Conservation (phyloP, 2,888 invertebrate species). For the Tachystola acroxantha region DNA sequence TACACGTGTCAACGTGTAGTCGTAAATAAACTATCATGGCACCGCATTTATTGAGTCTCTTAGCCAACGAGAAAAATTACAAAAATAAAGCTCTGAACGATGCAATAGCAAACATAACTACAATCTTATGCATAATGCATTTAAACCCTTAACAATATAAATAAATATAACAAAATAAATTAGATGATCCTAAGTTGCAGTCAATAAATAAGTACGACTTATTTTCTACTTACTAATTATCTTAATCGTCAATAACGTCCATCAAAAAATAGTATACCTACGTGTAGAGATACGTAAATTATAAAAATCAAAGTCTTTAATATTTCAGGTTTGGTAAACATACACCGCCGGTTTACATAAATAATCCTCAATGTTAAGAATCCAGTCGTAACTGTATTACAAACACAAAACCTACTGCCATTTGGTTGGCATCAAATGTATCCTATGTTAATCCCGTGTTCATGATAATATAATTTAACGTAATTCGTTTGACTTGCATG, state of each 20-base stretch:
- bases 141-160: neutral
- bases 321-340: too few relatives aligned
- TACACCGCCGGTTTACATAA: too few relatives aligned
- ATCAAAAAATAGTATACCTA: conserved; percentile 1
- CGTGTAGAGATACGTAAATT: neutral
- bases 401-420: too few relatives aligned
- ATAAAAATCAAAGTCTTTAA: neutral
- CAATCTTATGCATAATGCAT: neutral
- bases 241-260: neutral
- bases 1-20: neutral
- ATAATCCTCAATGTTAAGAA: too few relatives aligned
- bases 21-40: neutral
- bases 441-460: too few relatives aligned
- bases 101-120: neutral
- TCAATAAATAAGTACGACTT: neutral
- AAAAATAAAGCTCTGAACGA: neutral
- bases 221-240: neutral
- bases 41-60: too few relatives aligned
- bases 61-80: neutral
- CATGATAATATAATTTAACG: too few relatives aligned
- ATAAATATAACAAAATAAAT: conserved; percentile 1
- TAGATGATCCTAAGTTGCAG: neutral
- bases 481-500: too few relatives aligned
- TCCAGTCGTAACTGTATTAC: too few relatives aligned
- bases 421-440: too few relatives aligned